Conservation (phyloP, 2,113 vertebrate genomes). For the Rhinolophus ferrumequinum region DNA sequence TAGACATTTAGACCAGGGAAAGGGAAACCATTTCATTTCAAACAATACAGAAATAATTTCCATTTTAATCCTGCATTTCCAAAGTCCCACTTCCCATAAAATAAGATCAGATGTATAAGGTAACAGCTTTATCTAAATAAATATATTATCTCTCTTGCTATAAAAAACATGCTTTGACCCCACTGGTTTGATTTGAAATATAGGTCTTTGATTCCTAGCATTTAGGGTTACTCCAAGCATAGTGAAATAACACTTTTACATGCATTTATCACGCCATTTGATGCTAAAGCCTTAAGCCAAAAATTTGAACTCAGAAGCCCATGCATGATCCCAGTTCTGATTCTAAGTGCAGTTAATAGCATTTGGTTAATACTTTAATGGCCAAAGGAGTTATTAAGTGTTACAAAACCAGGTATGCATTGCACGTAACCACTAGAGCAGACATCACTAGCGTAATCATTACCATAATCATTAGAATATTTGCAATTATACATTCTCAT, state of each 20-base stretch:
- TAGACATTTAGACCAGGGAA: conserved; percentile 42
- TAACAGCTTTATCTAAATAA: conserved; percentile 68
- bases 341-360: conserved; percentile 81
- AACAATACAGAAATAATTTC: conserved; percentile 50
- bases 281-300: conserved; percentile 82
- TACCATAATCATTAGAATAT: conserved; percentile 43
- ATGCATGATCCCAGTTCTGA: conserved; percentile 81
- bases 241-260: conserved; percentile 74
- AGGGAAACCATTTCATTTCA: conserved; percentile 70
- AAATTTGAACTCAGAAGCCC: conserved; percentile 81
- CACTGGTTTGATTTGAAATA: conserved; percentile 59
- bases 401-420: conserved; percentile 71
- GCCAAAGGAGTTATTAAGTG: conserved; percentile 57
- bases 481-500: conserved; percentile 69
- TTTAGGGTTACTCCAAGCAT: conserved; percentile 81
- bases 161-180: conserved; percentile 80
- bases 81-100: conserved; percentile 53
- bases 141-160: conserved; percentile 54
- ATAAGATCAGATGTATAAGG: conserved; percentile 64
- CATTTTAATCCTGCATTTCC: conserved; percentile 55
- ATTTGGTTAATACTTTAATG: conserved; percentile 77
- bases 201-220: conserved; percentile 67
- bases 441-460: conserved; percentile 73
- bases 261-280: conserved; percentile 63
- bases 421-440: conserved; percentile 75